Base-by-base conservation (phyloP, 2,888 invertebrate genomes). In the Leptinotarsa tumamoca region DNA sequence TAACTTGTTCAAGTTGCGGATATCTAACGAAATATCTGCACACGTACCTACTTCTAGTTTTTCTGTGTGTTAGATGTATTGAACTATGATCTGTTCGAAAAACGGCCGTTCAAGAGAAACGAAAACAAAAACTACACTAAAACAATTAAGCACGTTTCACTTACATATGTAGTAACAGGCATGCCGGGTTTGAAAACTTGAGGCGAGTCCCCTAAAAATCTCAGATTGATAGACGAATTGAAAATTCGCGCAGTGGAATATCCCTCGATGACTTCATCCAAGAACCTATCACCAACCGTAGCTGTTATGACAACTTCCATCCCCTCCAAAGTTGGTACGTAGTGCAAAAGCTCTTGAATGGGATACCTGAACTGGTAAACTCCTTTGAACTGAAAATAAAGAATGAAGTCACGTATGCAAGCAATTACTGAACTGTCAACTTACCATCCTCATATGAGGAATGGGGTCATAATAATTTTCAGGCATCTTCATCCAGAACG, bases 151-250 rank as follows among this genome's bases (percentile, higher is more conserved):
- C 10, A 33, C 7, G 33, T 4, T 49, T 43, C 10, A 90, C 93
- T 92, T 88, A 95, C 95, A 87, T 96, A 96, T 68, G 94, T 91
- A 78, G 94, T 94, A 84, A 97, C 95, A 0, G 97, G 96, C 95
- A 98, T 97, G 13, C 95, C 92, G 0, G 98, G 98, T 87, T 98
- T 98, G 89, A 98, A 98, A 18, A 98, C 94, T 88, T 98, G 96
- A 10, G 98, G 96, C 0, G 94, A 92, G 51, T 96, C 96, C 0
- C 98, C 98, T 3, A 98, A 90, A 88, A 98, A 96, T 54, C 93
- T 91, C 1, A 98, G 91, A 72, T 93, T 92, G 10, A 97, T 91
- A 10, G 95, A 95, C 0, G 97, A 96, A 89, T 97, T 96, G 87
- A 94, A 97, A 69, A 98, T 93, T 81, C 97, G 90, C 0, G 97